Evolutionary conservation across 2,113 vertebrate genomes (phyloP), one percentile per base, ranked within the genome.

Genomic region (Tachysurus vachellii): DNA sequence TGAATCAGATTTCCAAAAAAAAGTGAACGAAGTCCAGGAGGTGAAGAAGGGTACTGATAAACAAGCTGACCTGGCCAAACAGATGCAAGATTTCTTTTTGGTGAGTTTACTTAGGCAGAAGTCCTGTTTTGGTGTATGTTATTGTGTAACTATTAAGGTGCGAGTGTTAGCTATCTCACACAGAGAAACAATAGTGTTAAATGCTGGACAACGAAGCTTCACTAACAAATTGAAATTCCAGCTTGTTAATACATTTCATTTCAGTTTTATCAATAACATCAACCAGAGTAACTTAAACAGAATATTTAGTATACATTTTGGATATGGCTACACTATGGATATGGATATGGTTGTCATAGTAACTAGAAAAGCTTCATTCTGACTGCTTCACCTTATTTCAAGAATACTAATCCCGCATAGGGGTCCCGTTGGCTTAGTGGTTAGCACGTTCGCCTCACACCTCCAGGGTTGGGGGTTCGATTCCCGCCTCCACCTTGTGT

Each of bases 81-180:
- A 95, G 90, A 95, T 94, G 94, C 91, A 92, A 53, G 91, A 91
- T 19, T 96, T 95, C 88, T 88, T 96, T 1, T 82, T 91, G 93
- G 95, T 95, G 53, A 89, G 88, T 2, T 9, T 14, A 59, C 31
- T 23, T 23, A 4, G 50, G 3, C 53, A 57, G 53, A 53, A 16
- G 75, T 28, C 17, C 26, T 54, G 14, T 14, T 54, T 17, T 54
- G 26, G 75, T 54, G 75, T 26, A 50, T 23, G 1, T 26, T 50
- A 47, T 76, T 21, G 14, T 76, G 23, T n/a, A 44, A 53, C 21
- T 76, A 14, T n/a, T n/a, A 76, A 53, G n/a, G n/a, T n/a, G 44
- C 3, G 9, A 73, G 11, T 4, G 23, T 53, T 50, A 50, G 44
- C 26, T 50, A 26, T 21, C 44, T 5, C 21, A 50, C 19, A 47